Base-by-base conservation (phyloP, 2,888 invertebrate genomes). In the Plutella xylostella region DNA sequence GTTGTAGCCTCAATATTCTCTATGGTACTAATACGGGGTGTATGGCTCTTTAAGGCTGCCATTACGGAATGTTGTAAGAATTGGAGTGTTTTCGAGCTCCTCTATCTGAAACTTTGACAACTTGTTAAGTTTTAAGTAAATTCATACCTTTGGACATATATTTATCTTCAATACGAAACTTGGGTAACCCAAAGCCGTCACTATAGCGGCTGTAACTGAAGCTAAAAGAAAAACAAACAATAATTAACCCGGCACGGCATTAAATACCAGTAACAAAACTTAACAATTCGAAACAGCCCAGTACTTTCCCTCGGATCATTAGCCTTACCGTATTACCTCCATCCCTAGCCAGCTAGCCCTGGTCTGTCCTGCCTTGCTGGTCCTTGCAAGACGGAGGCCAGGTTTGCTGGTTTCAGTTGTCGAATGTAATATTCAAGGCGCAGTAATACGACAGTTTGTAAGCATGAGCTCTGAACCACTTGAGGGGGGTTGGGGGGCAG, bases 401-500 rank as follows among this genome's bases (percentile, higher is more conserved):
- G n/a, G n/a, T n/a, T n/a, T n/a, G n/a, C n/a, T n/a, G n/a, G n/a
- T n/a, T n/a, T n/a, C n/a, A n/a, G n/a, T n/a, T n/a, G n/a, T n/a
- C n/a, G n/a, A n/a, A n/a, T n/a, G n/a, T n/a, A n/a, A 66, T 60
- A 66, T 68, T 69, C 72, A 73, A 68, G 73, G 67, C 11, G 65
- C 66, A 66, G 73, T 82, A 82, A 82, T 82, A 75, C 76, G 82
- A 79, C 79, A 79, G 78, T 82, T 82, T 79, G 82, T 82, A 82
- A 80, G 82, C 82, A 82, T 82, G 80, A 82, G 79, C 74, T 73
- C 69, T 64, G 68, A 69, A 65, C 56, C 60, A 59, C 55, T 55
- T 56, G 65, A 61, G 60, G 57, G 52, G 55, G 50, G 51, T 46
- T 57, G n/a, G n/a, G n/a, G n/a, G n/a, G n/a, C n/a, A n/a, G n/a